Percentiles rank a stretch among this genome's conserved stretches.
Evolutionary conservation across 2,113 vertebrate genomes (phyloP).

Genomic region (Cyprinodon brontotheroides): DNA sequence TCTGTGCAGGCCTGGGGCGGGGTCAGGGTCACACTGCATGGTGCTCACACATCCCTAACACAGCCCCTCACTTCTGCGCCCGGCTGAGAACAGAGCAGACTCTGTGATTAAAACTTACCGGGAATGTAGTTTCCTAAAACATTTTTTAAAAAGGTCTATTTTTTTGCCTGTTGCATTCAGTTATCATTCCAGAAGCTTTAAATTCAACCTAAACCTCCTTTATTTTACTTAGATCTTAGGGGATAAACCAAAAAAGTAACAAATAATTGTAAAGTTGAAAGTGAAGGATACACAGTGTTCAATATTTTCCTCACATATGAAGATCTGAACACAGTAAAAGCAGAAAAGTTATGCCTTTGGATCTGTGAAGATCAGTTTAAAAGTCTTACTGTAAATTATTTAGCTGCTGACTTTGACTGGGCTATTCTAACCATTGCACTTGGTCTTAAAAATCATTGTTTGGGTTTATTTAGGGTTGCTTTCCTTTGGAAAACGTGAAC

Average conservation of each 20-base stretch:
- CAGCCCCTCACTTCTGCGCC: slow-evolving; percentile 9
- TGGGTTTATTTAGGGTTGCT: neutral
- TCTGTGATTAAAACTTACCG: neutral
- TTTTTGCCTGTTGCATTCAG: neutral
- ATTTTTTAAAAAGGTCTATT: neutral
- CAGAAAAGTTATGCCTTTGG: no score
- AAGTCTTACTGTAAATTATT: neutral
- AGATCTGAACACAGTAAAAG: neutral
- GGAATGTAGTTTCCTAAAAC: neutral
- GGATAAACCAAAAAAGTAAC: neutral
- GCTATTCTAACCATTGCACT: neutral
- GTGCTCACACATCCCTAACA: slow-evolving; percentile 48
- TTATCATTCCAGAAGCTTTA: neutral
- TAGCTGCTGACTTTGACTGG: neutral
- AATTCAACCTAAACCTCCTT: neutral
- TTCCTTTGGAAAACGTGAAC: neutral
- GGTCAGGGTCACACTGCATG: slow-evolving; percentile 59
- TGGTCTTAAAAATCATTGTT: neutral
- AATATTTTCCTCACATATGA: neutral
- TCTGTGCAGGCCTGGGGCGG: slow-evolving; percentile 46
- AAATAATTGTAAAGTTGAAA: neutral
- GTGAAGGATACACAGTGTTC: neutral
- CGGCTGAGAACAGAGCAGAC: slow-evolving; percentile 10
- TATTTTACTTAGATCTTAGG: neutral
- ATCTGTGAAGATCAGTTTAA: neutral